Evolutionary conservation across 2,113 vertebrate genomes (phyloP).

Genomic region (Microtus ochrogaster): DNA sequence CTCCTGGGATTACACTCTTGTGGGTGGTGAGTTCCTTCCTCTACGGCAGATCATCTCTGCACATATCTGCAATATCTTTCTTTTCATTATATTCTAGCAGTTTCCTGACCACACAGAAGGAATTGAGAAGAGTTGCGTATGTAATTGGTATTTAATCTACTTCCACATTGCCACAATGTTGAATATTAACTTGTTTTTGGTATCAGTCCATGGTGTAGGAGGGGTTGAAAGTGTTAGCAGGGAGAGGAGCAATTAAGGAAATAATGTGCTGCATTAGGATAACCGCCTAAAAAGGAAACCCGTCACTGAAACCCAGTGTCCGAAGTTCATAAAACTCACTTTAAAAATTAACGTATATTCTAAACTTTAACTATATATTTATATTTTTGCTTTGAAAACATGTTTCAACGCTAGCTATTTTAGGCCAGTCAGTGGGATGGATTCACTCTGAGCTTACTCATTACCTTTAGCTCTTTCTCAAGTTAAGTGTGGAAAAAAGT

Average conservation of each 20-base stretch:
- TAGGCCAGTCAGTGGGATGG: neutral
- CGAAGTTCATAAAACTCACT: slow-evolving; percentile 17
- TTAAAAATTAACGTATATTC: slow-evolving; percentile 28
- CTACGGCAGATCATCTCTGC: neutral
- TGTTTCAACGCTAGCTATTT: slow-evolving; percentile 4
- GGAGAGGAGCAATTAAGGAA: neutral
- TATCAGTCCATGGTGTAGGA: neutral
- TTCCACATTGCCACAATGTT: slow-evolving; percentile 46
- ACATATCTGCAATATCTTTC: neutral
- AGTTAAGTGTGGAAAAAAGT: neutral
- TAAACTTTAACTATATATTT: slow-evolving; percentile 16
- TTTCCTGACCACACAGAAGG: slow-evolving; percentile 41
- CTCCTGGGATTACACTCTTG: neutral
- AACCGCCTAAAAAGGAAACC: slow-evolving; percentile 40
- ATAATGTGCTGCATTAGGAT: neutral
- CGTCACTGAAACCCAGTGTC: slow-evolving; percentile 35
- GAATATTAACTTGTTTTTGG: slow-evolving; percentile 67
- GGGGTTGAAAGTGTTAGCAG: neutral
- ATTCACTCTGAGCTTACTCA: slow-evolving; percentile 12
- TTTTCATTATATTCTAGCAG: neutral
- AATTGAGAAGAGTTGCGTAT: slow-evolving; percentile 36
- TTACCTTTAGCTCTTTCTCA: slow-evolving; percentile 29
- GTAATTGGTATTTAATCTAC: slow-evolving; percentile 53
- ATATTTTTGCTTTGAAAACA: slow-evolving; percentile 35
- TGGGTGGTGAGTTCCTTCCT: neutral